These are phyloP conservation scores for Asbolus verrucosus DNA, from an alignment of 1,140 invertebrate species.

Conservation along the genomic window DNA sequence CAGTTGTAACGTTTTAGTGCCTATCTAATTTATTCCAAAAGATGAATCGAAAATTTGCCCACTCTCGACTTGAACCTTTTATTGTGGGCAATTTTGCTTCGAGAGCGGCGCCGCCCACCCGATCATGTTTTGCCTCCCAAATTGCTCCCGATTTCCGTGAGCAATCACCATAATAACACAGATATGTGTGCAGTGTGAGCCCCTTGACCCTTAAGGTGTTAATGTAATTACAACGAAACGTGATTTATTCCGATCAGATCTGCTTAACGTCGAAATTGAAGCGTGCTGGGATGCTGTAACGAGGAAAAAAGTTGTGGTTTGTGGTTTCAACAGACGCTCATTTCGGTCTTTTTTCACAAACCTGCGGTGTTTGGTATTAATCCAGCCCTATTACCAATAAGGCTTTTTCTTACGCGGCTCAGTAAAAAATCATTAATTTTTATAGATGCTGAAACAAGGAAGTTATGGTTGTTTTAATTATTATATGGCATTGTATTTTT, in stretches of 20 bases:
- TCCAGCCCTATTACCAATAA: conserved; percentile 16
- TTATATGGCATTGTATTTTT: conserved; percentile 28
- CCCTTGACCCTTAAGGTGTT: conserved; percentile 37
- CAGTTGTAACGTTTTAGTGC: neutral
- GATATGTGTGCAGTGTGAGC: conserved; percentile 4
- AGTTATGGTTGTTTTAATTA: neutral
- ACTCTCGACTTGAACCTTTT: neutral
- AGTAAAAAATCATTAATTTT: conserved; percentile 4
- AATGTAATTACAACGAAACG: conserved; percentile 41
- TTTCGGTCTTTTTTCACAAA: conserved; percentile 32
- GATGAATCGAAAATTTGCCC: no score
- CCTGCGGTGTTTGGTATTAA: conserved; percentile 14
- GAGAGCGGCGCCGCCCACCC: conserved; percentile 11
- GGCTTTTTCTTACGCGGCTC: neutral
- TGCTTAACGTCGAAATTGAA: conserved; percentile 10
- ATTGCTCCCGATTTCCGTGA: conserved; percentile 41
- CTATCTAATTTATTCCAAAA: conserved; percentile 1
- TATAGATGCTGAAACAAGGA: conserved; percentile 5
- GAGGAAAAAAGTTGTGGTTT: conserved; percentile 30
- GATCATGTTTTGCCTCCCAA: conserved; percentile 18
- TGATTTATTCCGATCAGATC: conserved; percentile 33
- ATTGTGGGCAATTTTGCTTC: neutral
- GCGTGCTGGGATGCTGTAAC: conserved; percentile 11
- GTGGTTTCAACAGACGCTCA: conserved; percentile 17
- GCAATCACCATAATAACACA: conserved; percentile 38